Evolutionary conservation across 2,797 vertebrate species (phyloP), one percentile per base, ranked within the genome.

Genomic region (Pipistrellus nathusii): DNA sequence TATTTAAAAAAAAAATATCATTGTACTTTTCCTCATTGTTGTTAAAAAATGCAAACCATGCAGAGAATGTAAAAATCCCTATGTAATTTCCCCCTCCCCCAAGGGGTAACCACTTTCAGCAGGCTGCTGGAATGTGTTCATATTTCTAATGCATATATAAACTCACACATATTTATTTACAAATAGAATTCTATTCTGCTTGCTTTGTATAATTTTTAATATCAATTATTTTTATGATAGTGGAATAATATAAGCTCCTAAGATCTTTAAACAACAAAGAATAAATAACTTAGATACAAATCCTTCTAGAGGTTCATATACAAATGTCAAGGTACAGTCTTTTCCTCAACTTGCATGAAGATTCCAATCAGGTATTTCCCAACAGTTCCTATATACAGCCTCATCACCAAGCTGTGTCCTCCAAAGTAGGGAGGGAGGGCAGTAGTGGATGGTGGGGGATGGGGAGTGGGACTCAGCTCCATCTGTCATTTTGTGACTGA

Each of bases 401-500:
- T 80, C 6, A 6, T 72, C 35, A 72, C 59, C 53, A 41, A 25
- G 46, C 30, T 46, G 23, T 21, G 32, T 71, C 81, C 57, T 91
- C 81, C 73, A 18, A 69, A 23, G 81, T 44, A 30, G 0, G 13
- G 2, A 71, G 72, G 76, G 64, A 75, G 44, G 62, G 23, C 27
- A 20, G 23, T 4, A 11, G 55, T 83, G 72, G 81, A 41, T 17
- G 12, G 72, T 48, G 4, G 64, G 80, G 62, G 62, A 41, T 8
- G 71, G 69, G 62, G 12, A 55, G 14, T 4, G 13, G 9, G 64
- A 38, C 62, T 90, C 41, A 88, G 73, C 30, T 35, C 93, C 95
- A 94, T 96, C 90, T 94, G 94, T 96, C 88, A 88, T 94, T 92
- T 88, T 93, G 66, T 41, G 5, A 57, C 90, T 95, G 92, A 88